Evolutionary conservation across 2,888 invertebrate species (phyloP), one percentile per base, ranked within the genome.

Genomic region (Callosobruchus maculatus): DNA sequence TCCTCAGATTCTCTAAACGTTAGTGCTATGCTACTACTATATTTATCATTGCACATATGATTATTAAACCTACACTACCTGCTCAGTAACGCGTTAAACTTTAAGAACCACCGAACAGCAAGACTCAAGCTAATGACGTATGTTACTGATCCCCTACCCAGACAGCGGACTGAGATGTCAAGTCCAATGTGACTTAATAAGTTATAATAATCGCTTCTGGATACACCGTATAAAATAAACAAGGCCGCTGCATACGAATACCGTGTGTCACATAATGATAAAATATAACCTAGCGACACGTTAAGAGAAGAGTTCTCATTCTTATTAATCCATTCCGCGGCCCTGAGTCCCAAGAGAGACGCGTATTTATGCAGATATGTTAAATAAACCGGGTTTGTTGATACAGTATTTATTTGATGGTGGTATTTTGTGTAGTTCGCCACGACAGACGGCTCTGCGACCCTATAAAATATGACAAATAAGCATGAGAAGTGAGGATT

Each of bases 391-490:
- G 74, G 78, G 78, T 80, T 77, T 80, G 79, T 79, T 80, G 79
- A 80, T 79, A 78, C 79, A 79, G 75, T 79, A 80, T 80, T 80
- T 80, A 80, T 80, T 80, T 78, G 80, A 79, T 78, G 78, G 74
- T 74, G 76, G 75, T 77, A 77, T 79, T 78, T 77, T 78, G 78
- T 78, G 75, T 77, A 77, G 79, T 78, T 71, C 72, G 77, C 49
- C 5, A 49, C 49, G 49, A 49, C 5, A 18, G 49, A 49, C 49
- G 49, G 5, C 49, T 49, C 73, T 76, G 76, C 77, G 77, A 74
- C 79, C 79, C 78, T 75, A 79, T 81, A 80, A 81, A 81, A 80
- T 81, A 82, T 80, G 82, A 82, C 80, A 82, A 81, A 82, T 82
- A 80, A 79, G 81, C 82, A 80, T 82, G 81, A 81, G 80, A 82